Percentiles rank a stretch among this genome's conserved stretches.
These are phyloP conservation scores for Clusia tigrina DNA, from an alignment of 2,888 invertebrate genomes.

Conservation along the genomic window DNA sequence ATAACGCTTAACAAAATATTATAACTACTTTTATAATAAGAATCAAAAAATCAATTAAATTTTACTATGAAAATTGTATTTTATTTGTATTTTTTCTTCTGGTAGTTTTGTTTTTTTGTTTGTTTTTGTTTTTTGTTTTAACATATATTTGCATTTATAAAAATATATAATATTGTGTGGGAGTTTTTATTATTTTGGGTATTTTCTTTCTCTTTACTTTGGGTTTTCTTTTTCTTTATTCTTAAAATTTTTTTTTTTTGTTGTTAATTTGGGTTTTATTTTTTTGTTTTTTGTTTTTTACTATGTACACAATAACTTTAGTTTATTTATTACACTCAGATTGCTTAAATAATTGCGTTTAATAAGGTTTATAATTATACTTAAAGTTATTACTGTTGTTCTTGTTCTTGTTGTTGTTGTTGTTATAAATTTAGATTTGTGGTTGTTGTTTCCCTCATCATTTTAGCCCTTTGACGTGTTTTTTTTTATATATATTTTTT, in stretches of 20 bases:
- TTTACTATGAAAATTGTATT: neutral
- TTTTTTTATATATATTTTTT: too few species aligned
- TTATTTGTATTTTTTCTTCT: conserved; percentile 10
- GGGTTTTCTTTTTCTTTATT: neutral
- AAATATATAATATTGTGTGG: conserved; percentile 8
- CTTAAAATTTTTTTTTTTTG: neutral
- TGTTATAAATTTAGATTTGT: too few species aligned
- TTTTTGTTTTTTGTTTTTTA: neutral
- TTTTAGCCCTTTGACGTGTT: too few species aligned
- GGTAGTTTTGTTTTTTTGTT: conserved; percentile 19
- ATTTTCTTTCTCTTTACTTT: neutral
- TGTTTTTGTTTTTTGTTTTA: conserved; percentile 19
- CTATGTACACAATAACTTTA: neutral
- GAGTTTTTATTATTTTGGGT: neutral
- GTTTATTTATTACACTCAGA: conserved; percentile 7
- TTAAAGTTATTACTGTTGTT: too few species aligned
- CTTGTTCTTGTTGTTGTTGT: too few species aligned
- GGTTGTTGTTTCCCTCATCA: too few species aligned
- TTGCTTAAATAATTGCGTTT: too few species aligned
- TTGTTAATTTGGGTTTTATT: neutral
- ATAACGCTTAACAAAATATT: conserved; percentile 14
- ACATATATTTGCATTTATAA: conserved; percentile 4
- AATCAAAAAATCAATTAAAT: conserved; percentile 15
- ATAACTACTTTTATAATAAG: conserved; percentile 20
- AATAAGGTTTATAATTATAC: too few species aligned